A percentile compares a stretch with the other conserved stretches of the same genome.
phyloP scores from a whole-genome alignment of 2,888 invertebrate species.

The Rapana venosa region DNA sequence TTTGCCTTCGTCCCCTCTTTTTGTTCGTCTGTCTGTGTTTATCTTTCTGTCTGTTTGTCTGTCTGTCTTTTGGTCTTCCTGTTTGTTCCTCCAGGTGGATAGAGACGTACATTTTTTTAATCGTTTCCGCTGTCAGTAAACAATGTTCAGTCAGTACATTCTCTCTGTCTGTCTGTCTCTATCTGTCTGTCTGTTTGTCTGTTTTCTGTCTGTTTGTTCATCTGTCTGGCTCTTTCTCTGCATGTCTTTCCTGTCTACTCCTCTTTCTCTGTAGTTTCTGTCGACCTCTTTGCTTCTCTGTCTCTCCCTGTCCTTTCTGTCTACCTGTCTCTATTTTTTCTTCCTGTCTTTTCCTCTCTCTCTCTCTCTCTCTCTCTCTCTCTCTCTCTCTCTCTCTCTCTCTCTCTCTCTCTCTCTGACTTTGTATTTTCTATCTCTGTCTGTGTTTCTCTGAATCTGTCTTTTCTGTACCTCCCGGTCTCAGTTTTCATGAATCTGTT shows the following conservation, averaged over 20 bases:
- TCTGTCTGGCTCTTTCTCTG: not conserved
- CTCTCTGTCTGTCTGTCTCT: too few relatives aligned
- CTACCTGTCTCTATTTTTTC: too few relatives aligned
- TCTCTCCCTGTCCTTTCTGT: slow-evolving; percentile 29
- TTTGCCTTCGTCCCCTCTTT: not conserved
- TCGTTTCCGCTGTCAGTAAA: too few relatives aligned
- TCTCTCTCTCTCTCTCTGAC: not conserved
- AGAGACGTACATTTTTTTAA: too few relatives aligned
- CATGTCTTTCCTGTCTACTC: not conserved
- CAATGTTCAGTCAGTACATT: too few relatives aligned
- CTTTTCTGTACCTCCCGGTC: too few relatives aligned
- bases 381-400: not conserved
- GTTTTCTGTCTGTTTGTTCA: not conserved
- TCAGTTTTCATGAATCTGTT: not conserved
- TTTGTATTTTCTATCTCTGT: too few relatives aligned
- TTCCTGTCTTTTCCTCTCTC: not conserved
- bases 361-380: slow-evolving; percentile 18
- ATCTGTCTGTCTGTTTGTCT: too few relatives aligned
- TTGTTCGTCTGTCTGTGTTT: not conserved
- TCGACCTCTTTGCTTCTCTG: not conserved
- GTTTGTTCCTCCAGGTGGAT: too few relatives aligned
- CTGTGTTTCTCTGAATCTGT: too few relatives aligned
- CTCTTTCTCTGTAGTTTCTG: not conserved
- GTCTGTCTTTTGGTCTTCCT: too few relatives aligned
- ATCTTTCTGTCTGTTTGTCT: too few relatives aligned